Evolutionary conservation across 2,888 invertebrate genomes (phyloP), one percentile per base, ranked within the genome.

Genomic region (Nephrotoma appendiculata): DNA sequence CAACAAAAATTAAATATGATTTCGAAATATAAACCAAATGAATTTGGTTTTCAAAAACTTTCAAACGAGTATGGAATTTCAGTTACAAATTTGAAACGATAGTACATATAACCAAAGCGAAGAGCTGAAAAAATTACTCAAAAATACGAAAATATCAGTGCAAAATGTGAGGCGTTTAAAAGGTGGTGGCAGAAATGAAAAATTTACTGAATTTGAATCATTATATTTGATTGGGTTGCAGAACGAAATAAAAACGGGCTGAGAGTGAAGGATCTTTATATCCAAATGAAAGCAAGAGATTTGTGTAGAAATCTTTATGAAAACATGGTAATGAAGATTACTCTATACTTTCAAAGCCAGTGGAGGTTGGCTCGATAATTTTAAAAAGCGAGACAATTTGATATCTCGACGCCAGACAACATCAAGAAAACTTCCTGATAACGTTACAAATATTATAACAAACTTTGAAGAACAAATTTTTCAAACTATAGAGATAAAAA

Each of bases 121-220:
- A 31, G 52, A 52, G 31, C 41, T 86, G 41, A 52, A 9, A 45
- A 41, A 86, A 86, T 31, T 86, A n/a, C 41, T 86, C 9, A 52
- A 86, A 52, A 86, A 41, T 52, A 41, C 86, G 44, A 41, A 86
- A 52, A 52, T 86, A 41, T 15, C 84, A 31, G 42, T n/a, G 5
- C 6, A 45, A 45, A 45, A 45, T 45, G 6, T 45, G 45, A 45
- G 45, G 11, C 45, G 45, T 9, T 45, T 45, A 86, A 86, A 43
- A n/a, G n/a, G n/a, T n/a, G n/a, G n/a, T n/a, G n/a, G n/a, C n/a
- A n/a, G n/a, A n/a, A n/a, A n/a, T n/a, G 52, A 41, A 41, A 57
- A 86, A 86, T 86, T 86, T 86, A 57, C 52, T 86, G 86, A 86
- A 86, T 15, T 86, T 41, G 86, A 86, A 86, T 86, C 42, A 52